Base-by-base conservation (phyloP, 2,797 vertebrate species). In the Amphiprion clarkii region DNA sequence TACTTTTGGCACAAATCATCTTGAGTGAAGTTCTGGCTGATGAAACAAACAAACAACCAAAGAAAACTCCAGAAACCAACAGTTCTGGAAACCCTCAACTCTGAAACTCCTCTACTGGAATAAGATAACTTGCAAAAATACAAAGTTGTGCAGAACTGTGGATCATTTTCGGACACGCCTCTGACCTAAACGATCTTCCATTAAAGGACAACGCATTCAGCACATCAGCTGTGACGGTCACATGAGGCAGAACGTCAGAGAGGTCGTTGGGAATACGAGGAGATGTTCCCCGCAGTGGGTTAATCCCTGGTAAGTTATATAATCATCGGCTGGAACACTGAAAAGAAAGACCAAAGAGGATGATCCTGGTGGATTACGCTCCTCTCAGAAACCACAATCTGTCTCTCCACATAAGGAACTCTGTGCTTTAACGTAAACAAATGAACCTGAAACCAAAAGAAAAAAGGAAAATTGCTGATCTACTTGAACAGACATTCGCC, bases 331-430 rank as follows among this genome's bases (percentile, higher is more conserved):
- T 60, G 57, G 42, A 72, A 79, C 67, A 53, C 78, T 68, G 61
- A 52, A 79, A 82, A 76, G 76, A 76, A 46, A 59, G 36, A 67
- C 12, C 54, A 0, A 27, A 55, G 71, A 70, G 64, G 76, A 84
- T 78, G 77, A 82, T 82, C 79, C 61, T 55, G 0, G 3, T 51
- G 68, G 85, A 87, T 87, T 85, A 87, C 49, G 29, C 52, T 2
- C 14, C 54, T 4, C 60, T 67, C 66, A 63, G 0, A 71, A 27
- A 62, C 66, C 48, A 52, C 60, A 75, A 55, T 69, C 63, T 67
- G 70, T 51, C 63, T 68, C 36, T 62, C 60, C 54, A 46, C 53
- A 52, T 44, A 21, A 29, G 67, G 14, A 61, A 39, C 17, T 53
- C 25, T 44, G 51, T 13, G 52, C 27, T 23, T 54, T 12, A 69